Base-by-base conservation (phyloP, 1,140 invertebrate genomes). In the Homarus americanus region DNA sequence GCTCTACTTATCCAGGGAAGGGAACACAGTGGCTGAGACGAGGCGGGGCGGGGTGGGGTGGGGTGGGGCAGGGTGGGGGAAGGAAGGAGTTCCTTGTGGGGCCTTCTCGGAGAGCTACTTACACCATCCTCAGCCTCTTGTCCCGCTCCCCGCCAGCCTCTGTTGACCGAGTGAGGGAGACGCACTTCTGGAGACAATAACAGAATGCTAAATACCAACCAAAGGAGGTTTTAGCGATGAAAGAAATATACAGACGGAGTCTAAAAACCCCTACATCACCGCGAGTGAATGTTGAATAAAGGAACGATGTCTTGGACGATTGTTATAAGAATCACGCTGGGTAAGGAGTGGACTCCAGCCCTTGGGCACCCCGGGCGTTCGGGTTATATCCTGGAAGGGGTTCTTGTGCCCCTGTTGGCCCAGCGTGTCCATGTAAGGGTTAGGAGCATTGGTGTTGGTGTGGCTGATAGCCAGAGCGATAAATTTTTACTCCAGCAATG, bases 361-460 rank as follows among this genome's bases (percentile, higher is more conserved):
- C 58, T 24, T 83, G 36, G 20, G 82, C 15, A 36, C 2, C 58
- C 34, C 82, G n/a, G 53, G 32, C 41, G 2, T 83, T 83, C 82
- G 82, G 82, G 82, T 83, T 20, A 69, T 38, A 17, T 28, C 36
- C 53, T 40, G 58, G 53, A 66, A 12, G 58, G 79, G 82, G 82
- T 40, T 58, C 32, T 83, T 83, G n/a, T 83, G 82, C 58, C 82
- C 53, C 2, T 83, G 82, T 69, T 83, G 58, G 58, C n/a, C 58
- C 2, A 7, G 82, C 32, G 53, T 83, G 82, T 10, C 82, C 82
- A 83, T 83, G 82, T 83, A 83, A 83, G 82, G 82, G 53, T 69
- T 69, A 66, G 82, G 82, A 83, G 82, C 82, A 66, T 69, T 83
- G 82, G 82, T 83, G 82, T 83, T 83, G 82, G 82, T 83, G 58